Conservation (phyloP, 2,113 vertebrate species). For the Apodemus speciosus region DNA sequence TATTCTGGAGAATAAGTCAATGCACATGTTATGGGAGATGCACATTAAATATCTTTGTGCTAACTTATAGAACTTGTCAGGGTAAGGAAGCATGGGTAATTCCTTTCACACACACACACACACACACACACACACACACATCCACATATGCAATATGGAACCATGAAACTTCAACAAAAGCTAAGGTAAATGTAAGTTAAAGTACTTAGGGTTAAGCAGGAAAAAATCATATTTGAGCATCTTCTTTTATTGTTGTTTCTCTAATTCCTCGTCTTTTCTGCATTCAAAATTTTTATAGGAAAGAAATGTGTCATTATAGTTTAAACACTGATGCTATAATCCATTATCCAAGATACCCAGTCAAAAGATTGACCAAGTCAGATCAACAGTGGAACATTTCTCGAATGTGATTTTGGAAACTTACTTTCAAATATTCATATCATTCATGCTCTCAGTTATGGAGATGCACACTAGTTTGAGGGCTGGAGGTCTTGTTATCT, state of each 20-base stretch:
- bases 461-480: neutral
- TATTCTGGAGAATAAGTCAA: neutral
- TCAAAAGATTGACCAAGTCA: neutral
- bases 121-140: no score
- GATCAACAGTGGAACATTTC: neutral
- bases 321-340: neutral
- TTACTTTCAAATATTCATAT: neutral
- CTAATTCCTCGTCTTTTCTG: neutral
- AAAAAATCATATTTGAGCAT: slow-evolving; percentile 7
- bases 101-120: neutral
- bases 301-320: neutral
- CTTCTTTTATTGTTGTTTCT: neutral
- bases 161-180: slow-evolving; percentile 2
- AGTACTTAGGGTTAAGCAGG: neutral
- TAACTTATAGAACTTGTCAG: neutral
- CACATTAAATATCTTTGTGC: neutral
- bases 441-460: neutral
- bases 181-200: neutral
- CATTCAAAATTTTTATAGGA: slow-evolving; percentile 3
- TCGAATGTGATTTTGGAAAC: neutral
- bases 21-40: neutral
- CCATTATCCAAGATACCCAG: neutral
- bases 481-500: neutral
- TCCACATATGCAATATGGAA: neutral
- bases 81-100: neutral